These are phyloP conservation scores for Abrostola triplasia DNA, from an alignment of 2,888 invertebrate species.

Conservation along the genomic window DNA sequence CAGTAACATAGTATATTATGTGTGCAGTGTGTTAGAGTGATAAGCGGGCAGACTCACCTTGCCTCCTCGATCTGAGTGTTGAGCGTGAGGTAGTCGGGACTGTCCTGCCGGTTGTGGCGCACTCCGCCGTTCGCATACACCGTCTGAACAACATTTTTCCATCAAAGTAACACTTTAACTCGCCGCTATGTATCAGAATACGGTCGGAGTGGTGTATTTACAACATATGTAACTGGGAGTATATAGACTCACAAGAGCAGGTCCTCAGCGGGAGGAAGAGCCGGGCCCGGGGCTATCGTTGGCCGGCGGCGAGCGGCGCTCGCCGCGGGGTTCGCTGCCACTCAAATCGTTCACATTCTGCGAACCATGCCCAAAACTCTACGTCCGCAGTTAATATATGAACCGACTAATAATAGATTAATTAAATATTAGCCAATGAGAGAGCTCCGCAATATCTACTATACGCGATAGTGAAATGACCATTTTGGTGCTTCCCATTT, in stretches of 20 bases:
- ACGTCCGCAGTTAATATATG: too few relatives aligned
- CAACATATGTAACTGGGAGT: background rate
- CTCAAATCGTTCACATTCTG: conserved; percentile 30
- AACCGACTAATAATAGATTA: too few relatives aligned
- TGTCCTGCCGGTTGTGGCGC: conserved; percentile 82
- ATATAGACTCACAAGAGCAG: conserved; percentile 14
- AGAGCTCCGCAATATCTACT: too few relatives aligned
- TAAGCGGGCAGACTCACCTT: conserved; percentile 83
- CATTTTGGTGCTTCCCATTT: too few relatives aligned
- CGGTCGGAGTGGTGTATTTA: too few relatives aligned
- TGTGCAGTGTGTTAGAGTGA: background rate
- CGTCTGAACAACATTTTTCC: conserved; percentile 58
- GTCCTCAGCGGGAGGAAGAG: conserved; percentile 3
- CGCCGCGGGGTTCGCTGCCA: background rate
- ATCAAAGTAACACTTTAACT: too few relatives aligned
- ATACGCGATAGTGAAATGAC: too few relatives aligned
- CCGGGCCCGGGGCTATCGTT: conserved; percentile 6
- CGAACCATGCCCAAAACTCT: conserved; percentile 8
- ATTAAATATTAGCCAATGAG: too few relatives aligned
- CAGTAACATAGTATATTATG: background rate
- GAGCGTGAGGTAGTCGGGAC: conserved; percentile 92
- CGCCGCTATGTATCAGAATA: too few relatives aligned
- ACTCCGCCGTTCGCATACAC: conserved; percentile 78
- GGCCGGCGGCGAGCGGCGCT: background rate
- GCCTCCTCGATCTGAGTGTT: conserved; percentile 93